Evolutionary conservation across 2,888 invertebrate genomes (phyloP), one percentile per base, ranked within the genome.

Genomic region (Colletes collaris): DNA sequence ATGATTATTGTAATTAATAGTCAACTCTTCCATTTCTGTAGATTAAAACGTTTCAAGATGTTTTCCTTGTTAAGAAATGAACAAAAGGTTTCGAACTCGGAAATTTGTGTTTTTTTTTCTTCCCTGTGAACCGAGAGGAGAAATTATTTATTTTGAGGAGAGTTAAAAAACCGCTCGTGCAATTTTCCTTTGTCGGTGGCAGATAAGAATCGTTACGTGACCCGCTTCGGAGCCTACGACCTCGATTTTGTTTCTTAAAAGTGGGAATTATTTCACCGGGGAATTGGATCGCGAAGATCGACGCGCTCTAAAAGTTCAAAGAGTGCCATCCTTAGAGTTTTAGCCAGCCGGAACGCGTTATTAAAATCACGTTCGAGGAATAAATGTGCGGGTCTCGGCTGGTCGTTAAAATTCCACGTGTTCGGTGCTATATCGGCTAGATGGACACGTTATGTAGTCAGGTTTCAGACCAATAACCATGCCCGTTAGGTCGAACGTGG

Each of bases 401-500:
- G 10, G 13, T 56, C 50, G 50, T 75, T 63, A 58, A 58, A 66
- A 76, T 66, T 66, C 59, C 59, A n/a, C 53, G 59, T 59, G 71
- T 46, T 63, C 13, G 3, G 3, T 11, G n/a, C 35, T 37, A 44
- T 63, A 56, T 10, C 8, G 44, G 50, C 8, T 64, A 44, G 75
- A 71, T 37, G 71, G 71, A 76, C 71, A 64, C 64, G 71, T 76
- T 63, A 73, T 7, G 44, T 50, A 66, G 58, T 58, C 53, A 49
- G 67, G 27, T 67, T 49, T 67, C 67, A 35, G 50, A 58, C 37
- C 68, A 60, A 55, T 69, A 70, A 69, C 69, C 78, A 82, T 73
- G 55, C 27, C 63, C 52, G 64, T 82, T 78, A 70, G 64, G 55
- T 70, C 66, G 78, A 60, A 82, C 82, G 82, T 82, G 82, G 64